Percentiles rank a stretch among this genome's conserved stretches.
Evolutionary conservation across 2,888 invertebrate species (phyloP).

Genomic region (Kryphioiulus occultus): DNA sequence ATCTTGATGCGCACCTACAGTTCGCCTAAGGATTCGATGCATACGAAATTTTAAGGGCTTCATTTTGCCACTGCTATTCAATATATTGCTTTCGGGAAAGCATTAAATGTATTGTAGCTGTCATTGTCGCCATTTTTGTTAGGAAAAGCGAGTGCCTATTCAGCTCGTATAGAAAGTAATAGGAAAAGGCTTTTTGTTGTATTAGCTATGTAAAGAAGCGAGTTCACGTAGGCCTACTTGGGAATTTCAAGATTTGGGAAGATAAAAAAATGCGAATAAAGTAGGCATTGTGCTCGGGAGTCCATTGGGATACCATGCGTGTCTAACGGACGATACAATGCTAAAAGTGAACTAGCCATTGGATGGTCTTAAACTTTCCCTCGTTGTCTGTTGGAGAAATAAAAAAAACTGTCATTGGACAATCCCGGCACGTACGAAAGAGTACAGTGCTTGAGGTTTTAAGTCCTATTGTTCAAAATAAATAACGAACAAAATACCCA

Average conservation of each 20-base stretch:
- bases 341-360: background rate
- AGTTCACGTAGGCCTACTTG: conserved; percentile 18
- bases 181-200: conserved; percentile 28
- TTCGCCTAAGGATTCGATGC: conserved; percentile 19
- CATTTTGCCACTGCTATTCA: background rate
- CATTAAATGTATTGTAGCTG: conserved; percentile 1
- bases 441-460: conserved; percentile 42
- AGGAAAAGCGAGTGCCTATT: background rate
- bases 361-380: conserved; percentile 30
- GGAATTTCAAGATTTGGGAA: background rate
- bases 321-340: conserved; percentile 23
- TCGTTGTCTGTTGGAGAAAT: background rate
- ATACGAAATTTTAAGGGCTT: conserved; percentile 19
- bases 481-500: conserved; percentile 41
- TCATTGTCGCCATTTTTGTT: conserved; percentile 4
- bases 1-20: background rate
- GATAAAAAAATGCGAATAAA: background rate
- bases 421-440: background rate
- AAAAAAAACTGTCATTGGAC: background rate
- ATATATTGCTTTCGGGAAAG: conserved; percentile 30
- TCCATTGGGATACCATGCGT: background rate
- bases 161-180: background rate
- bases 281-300: background rate
- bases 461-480: conserved; percentile 45
- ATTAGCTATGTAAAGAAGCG: conserved; percentile 25